phyloP scores from a whole-genome alignment of 2,888 invertebrate genomes.

The Fragum sueziense region DNA sequence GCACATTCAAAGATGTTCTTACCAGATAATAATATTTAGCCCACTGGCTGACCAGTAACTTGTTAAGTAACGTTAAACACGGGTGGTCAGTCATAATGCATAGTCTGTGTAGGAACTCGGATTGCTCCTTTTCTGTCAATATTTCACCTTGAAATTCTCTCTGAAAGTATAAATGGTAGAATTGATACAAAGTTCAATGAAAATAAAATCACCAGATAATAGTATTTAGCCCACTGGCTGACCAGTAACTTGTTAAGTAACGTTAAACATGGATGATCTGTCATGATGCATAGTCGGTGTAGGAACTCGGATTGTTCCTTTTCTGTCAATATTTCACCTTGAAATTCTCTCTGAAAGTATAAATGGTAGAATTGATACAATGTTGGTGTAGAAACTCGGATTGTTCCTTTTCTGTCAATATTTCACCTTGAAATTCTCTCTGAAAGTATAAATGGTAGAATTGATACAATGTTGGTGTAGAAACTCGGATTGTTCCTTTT shows the following conservation, averaged over 20 bases:
- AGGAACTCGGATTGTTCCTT: conserved; percentile 67
- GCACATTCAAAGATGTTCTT: too few relatives aligned
- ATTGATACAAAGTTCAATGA: not conserved
- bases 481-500: too few relatives aligned
- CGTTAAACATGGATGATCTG: conserved; percentile 68
- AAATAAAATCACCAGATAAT: conserved; percentile 51
- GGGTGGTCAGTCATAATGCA: conserved; percentile 67
- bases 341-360: conserved; percentile 67
- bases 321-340: conserved; percentile 67
- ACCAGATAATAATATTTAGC: conserved; percentile 62
- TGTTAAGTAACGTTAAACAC: conserved; percentile 63
- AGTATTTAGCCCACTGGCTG: conserved; percentile 68
- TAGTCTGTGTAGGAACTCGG: conserved; percentile 60
- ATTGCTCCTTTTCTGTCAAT: conserved; percentile 67
- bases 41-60: conserved; percentile 71
- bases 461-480: too few relatives aligned
- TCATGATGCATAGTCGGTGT: conserved; percentile 57
- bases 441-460: conserved; percentile 38
- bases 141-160: conserved; percentile 70
- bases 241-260: conserved; percentile 66
- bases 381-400: conserved; percentile 61
- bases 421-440: conserved; percentile 70
- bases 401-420: conserved; percentile 68
- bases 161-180: conserved; percentile 48
- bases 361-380: conserved; percentile 26